Evolutionary conservation across 2,797 vertebrate species (phyloP), one percentile per base, ranked within the genome.

Genomic region (Podarcis siculus): DNA sequence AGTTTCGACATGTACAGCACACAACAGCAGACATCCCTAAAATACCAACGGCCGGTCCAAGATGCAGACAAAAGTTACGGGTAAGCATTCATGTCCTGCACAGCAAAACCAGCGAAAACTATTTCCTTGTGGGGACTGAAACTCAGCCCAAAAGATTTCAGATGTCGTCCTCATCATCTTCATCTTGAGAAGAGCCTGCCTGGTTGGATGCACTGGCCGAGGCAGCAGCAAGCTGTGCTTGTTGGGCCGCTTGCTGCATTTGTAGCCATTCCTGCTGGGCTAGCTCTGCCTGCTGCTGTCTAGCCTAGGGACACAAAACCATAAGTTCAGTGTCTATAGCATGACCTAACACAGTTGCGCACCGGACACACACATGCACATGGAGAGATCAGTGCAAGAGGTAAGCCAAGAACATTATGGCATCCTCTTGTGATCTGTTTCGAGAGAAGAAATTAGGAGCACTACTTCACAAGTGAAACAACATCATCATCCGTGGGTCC

Each of bases 231-330:
- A 99, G 97, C 96, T 99, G 99, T 17, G 99, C 99, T 96, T 99
- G 99, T 83, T 99, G 99, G 82, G 99, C 99, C 0, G 99, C 99
- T 95, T 99, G 99, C 94, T 99, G 99, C 98, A 99, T 99, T 97
- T 99, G 99, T 96, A 99, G 96, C 99, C 99, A 99, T 93, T 99
- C 99, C 96, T 99, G 99, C 94, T 99, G 99, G 75, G 98, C 99
- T 39, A 99, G 97, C 95, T 99, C 99, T 35, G 99, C 99, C 98
- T 99, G 99, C 92, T 99, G 99, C 95, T 99, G 99, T 95, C 98
- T 98, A 37, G 99, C 99, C 99, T 99, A 93, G 90, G 95, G 86
- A 95, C 82, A 94, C 0, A 27, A 73, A 92, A 90, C 73, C 88
- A 89, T 84, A 88, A 90, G 71, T 19, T 86, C 21, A 69, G 58